A percentile compares a stretch with the other conserved stretches of the same genome.
phyloP scores from a whole-genome alignment of 2,113 vertebrate species.

The Epinephelus cyanopodus region DNA sequence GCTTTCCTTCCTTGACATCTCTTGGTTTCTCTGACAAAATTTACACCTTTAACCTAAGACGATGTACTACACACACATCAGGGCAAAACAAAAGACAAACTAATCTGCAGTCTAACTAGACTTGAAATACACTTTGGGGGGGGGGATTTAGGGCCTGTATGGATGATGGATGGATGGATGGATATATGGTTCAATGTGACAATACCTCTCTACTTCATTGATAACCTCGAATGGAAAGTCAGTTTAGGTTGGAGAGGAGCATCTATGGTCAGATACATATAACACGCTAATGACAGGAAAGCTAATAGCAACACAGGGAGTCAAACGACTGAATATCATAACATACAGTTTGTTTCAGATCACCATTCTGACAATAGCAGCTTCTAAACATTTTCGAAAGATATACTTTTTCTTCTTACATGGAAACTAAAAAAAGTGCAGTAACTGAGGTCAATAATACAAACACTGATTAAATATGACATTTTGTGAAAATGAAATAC shows the following conservation, averaged over 20 bases:
- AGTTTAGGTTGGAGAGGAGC: slow-evolving; percentile 40
- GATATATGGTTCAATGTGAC: slow-evolving; percentile 43
- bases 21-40: slow-evolving; percentile 60
- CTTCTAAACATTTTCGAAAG: slow-evolving; percentile 82
- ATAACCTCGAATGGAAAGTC: slow-evolving; percentile 39
- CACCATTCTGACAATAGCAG: slow-evolving; percentile 90
- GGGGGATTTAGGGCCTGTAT: no score
- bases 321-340: slow-evolving; percentile 66
- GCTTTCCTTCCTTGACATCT: slow-evolving; percentile 45
- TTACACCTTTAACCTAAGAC: slow-evolving; percentile 48
- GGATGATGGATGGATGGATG: slow-evolving; percentile 8
- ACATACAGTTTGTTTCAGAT: slow-evolving; percentile 71
- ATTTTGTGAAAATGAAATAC: slow-evolving; percentile 80
- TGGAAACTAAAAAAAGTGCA: slow-evolving; percentile 89
- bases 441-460: slow-evolving; percentile 91
- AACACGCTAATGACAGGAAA: slow-evolving; percentile 69
- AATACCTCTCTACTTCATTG: slow-evolving; percentile 46
- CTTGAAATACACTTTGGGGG: slow-evolving; percentile 46
- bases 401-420: slow-evolving; percentile 81
- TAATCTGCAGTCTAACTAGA: slow-evolving; percentile 33
- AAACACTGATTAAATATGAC: slow-evolving; percentile 89
- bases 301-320: slow-evolving; percentile 74
- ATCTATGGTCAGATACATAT: slow-evolving; percentile 38
- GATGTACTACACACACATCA: slow-evolving; percentile 53
- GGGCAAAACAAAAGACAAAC: slow-evolving; percentile 48